phyloP scores from a whole-genome alignment of 2,888 invertebrate species.

The Erpobdella octoculata region DNA sequence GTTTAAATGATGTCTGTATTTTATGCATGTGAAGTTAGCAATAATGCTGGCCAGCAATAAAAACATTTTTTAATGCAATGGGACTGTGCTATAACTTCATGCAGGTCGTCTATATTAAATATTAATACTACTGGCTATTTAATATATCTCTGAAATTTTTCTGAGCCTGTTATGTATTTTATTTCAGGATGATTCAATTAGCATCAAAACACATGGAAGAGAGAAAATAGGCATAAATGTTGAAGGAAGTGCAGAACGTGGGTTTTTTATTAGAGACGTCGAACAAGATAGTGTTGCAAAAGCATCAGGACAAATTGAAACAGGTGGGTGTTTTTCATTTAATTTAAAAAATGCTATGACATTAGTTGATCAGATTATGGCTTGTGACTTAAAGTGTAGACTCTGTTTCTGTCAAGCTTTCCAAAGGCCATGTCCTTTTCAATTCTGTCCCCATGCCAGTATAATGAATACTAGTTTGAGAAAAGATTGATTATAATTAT shows the following conservation, averaged over 20 bases:
- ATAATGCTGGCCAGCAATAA: no score
- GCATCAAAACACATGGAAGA: constrained; percentile 18
- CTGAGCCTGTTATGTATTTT: neutral
- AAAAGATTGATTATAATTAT: no score
- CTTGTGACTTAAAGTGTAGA: neutral
- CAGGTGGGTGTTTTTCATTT: constrained; percentile 14
- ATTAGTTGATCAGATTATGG: neutral
- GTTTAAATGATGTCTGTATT: no score
- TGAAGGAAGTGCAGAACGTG: constrained; percentile 24
- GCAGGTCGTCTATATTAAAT: no score
- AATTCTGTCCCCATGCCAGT: no score
- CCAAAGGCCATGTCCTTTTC: no score
- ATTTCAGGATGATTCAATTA: constrained; percentile 18
- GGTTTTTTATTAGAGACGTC: constrained; percentile 21
- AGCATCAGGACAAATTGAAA: constrained; percentile 30
- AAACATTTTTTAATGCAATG: no score
- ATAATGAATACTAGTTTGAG: no score
- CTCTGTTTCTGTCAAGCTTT: neutral
- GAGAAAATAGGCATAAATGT: constrained; percentile 24
- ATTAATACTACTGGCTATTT: neutral
- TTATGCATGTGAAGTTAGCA: no score
- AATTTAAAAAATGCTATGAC: neutral
- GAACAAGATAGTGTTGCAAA: constrained; percentile 12
- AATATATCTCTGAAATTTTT: neutral
- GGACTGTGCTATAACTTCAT: no score